Evolutionary conservation across 2,797 vertebrate genomes (phyloP).

Genomic region (Limnodromus scolopaceus): DNA sequence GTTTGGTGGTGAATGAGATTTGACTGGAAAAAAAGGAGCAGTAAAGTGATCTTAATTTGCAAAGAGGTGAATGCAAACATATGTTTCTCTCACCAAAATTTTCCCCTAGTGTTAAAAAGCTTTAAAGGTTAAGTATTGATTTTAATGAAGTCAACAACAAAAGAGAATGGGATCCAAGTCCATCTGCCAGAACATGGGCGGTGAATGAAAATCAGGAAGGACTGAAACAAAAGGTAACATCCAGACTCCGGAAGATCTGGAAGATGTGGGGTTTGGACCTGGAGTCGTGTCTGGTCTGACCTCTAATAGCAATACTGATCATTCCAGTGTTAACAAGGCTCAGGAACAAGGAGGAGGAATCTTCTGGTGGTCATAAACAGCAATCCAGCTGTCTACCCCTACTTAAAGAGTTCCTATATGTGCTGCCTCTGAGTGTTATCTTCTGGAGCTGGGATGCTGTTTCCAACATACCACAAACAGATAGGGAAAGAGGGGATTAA

Average conservation of each 20-base stretch:
- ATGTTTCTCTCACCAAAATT: background rate
- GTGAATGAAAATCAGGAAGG: constrained; percentile 3
- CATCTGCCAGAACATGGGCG: background rate
- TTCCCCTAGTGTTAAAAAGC: background rate
- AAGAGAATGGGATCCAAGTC: background rate
- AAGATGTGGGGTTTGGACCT: background rate
- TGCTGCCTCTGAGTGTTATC: constrained; percentile 27
- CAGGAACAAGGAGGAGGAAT: constrained; percentile 20
- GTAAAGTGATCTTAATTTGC: background rate
- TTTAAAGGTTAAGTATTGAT: background rate
- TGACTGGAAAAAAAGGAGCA: background rate
- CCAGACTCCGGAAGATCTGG: background rate
- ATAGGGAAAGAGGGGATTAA: constrained; percentile 55
- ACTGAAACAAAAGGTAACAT: background rate
- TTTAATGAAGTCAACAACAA: background rate
- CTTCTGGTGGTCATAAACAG: background rate
- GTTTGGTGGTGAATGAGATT: background rate
- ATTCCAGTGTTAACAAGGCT: constrained; percentile 1
- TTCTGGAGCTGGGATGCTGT: constrained; percentile 40
- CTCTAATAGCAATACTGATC: constrained; percentile 23
- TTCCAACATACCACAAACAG: constrained; percentile 61
- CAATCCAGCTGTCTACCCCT: background rate
- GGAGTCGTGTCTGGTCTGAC: background rate
- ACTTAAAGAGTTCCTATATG: background rate
- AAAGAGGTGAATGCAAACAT: background rate